Base-by-base conservation (phyloP, 2,888 invertebrate species). In the Phortica magna region DNA sequence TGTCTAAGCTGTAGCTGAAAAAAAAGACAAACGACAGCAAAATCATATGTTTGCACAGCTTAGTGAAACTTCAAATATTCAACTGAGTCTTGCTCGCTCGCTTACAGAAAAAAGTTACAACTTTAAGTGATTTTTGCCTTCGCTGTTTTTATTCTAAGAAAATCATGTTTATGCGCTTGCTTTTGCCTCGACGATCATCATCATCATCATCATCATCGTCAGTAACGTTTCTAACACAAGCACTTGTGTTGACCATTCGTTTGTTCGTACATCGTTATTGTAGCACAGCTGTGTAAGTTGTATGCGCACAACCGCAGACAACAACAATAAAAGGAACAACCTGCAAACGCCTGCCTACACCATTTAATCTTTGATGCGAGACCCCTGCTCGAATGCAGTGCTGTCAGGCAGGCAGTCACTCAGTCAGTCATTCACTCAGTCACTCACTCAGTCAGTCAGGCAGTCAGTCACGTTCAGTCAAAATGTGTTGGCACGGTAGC, bases 61-160 rank as follows among this genome's bases (percentile, higher is more conserved):
- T 61, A 72, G 64, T 64, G 42, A 10, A 41, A 42, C 42, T 67
- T 67, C 41, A 41, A 67, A 67, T 41, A 2, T 65, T 48, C 19
- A 17, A 17, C 22, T 6, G 22, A 61, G 61, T 68, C 19, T 48
- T 17, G n/a, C 65, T 31, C 39, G 55, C 31, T 74, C 48, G 17
- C 68, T 39, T 65, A 75, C 77, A 68, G 67, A 74, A 39, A 67
- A 77, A 48, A 78, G 76, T 73, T 73, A 77, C 75, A 64, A 76
- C 79, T 79, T 83, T 61, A 76, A 88, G 88, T 81, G 88, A 88
- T 88, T 86, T 87, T 85, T 9, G 9, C 14, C 48, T 87, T 85
- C 5, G 2, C 31, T 31, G 31, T 31, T 31, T 31, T 31, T 31
- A 31, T 31, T 85, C 85, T 81, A 80, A 84, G 85, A 87, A 85